Base-by-base conservation (phyloP, 2,888 invertebrate species). In the Panopea generosa region DNA sequence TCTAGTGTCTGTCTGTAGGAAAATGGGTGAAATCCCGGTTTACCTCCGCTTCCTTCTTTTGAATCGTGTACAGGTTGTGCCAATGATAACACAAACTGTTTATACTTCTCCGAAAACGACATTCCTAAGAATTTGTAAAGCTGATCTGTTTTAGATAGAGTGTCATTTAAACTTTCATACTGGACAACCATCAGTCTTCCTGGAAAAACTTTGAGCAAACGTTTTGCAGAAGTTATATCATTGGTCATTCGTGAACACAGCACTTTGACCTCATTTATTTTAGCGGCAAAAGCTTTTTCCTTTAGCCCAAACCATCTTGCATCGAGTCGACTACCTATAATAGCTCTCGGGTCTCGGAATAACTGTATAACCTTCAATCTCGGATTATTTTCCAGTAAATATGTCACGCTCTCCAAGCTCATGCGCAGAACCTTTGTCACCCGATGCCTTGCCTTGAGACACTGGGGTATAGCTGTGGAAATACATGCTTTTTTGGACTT, bases 121-220 rank as follows among this genome's bases (percentile, higher is more conserved):
- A 66, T 72, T 11, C 43, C 61, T 20, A 66, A 18, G 27, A 61
- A 72, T 38, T 38, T 20, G 20, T 60, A 56, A 45, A 72, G 47
- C 7, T 18, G 33, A 1, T 20, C n/a, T 33, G 59, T 43, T 56
- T 66, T 47, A 40, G 27, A 20, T 4, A 29, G 14, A 20, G 60
- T 55, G 38, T 72, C 49, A n/a, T 52, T 26, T 49, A 72, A 72
- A 24, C 66, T 66, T 55, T 72, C 72, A n/a, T 72, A 72, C 24
- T 72, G 72, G 0, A 61, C 16, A 14, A 61, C 38, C 20, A 45
- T 61, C n/a, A 72, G 59, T 24, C 72, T 24, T n/a, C 33, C 38
- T 20, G 66, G 66, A 29, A 29, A 72, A 4, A 20, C 20, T n/a
- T 49, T 26, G 18, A 22, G 9, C 6, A 72, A 40, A 40, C 7